Conservation (phyloP, 2,113 vertebrate genomes). For the Serilophus lunatus region DNA sequence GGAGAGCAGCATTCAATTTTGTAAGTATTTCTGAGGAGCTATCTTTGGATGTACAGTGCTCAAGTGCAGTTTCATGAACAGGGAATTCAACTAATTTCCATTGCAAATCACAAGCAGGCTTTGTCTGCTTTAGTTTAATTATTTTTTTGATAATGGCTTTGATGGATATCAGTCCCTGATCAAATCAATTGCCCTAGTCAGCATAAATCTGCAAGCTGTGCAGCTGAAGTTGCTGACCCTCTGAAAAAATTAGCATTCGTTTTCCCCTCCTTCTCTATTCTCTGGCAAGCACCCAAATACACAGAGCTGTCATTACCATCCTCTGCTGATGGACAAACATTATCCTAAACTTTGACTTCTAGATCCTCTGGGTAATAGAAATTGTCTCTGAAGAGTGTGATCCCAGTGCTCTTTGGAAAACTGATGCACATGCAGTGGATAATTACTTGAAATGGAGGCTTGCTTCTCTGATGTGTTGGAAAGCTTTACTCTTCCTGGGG, state of each 20-base stretch:
- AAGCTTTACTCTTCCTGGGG: not conserved
- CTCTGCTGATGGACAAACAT: not conserved
- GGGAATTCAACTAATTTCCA: not conserved
- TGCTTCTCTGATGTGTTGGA: not conserved
- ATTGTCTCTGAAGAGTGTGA: not conserved
- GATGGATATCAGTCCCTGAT: not conserved
- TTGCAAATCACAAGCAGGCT: not conserved
- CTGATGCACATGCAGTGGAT: no score
- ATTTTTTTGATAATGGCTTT: not conserved
- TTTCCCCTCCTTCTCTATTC: not conserved
- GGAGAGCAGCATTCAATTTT: not conserved
- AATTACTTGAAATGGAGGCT: not conserved
- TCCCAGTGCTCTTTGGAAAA: not conserved
- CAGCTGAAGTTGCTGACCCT: not conserved
- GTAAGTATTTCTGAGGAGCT: not conserved
- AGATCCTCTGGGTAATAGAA: not conserved
- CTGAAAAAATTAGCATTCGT: not conserved
- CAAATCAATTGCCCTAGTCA: not conserved
- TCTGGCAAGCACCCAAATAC: not conserved
- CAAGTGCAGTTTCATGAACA: not conserved
- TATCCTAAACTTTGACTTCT: not conserved
- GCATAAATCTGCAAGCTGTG: not conserved
- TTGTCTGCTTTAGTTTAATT: not conserved
- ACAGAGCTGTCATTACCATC: rapidly evolving
- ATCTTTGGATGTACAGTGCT: not conserved